A percentile compares a stretch with the other conserved stretches of the same genome.
Evolutionary conservation across 2,888 invertebrate species (phyloP).

Genomic region (Girardia tigrina): DNA sequence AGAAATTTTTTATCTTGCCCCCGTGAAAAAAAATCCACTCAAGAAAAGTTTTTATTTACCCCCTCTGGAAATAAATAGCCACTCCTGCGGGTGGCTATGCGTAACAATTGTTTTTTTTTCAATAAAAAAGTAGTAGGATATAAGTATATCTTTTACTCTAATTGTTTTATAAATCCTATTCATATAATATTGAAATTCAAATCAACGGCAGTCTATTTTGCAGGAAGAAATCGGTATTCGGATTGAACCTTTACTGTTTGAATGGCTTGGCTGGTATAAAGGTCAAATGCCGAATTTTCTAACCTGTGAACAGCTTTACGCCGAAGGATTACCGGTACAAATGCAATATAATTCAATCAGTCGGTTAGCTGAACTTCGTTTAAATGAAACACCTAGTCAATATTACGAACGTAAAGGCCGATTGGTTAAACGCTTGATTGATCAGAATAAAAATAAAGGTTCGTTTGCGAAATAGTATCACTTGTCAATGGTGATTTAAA

Average conservation of each 20-base stretch:
- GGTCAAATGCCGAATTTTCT: conserved; percentile 67
- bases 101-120: too few relatives aligned
- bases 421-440: conserved; percentile 16
- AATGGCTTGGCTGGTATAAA: conserved; percentile 79
- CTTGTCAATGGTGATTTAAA: not conserved
- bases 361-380: not conserved
- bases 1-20: too few relatives aligned
- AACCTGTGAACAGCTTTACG: conserved; percentile 50
- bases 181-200: not conserved
- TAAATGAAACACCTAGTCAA: not conserved
- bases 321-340: conserved; percentile 34
- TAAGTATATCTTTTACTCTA: too few relatives aligned
- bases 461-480: not conserved
- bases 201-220: not conserved
- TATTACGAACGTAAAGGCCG: conserved; percentile 27
- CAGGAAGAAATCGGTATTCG: conserved; percentile 39
- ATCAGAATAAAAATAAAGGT: conserved; percentile 29
- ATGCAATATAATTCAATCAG: conserved; percentile 24
- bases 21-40: too few relatives aligned
- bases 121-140: too few relatives aligned
- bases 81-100: too few relatives aligned
- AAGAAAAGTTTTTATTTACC: too few relatives aligned
- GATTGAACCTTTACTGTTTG: conserved; percentile 79
- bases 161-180: too few relatives aligned
- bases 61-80: too few relatives aligned